Percentiles rank a stretch among this genome's conserved stretches.
Conservation (phyloP, 2,888 invertebrate genomes). For the Plebejus anna region DNA sequence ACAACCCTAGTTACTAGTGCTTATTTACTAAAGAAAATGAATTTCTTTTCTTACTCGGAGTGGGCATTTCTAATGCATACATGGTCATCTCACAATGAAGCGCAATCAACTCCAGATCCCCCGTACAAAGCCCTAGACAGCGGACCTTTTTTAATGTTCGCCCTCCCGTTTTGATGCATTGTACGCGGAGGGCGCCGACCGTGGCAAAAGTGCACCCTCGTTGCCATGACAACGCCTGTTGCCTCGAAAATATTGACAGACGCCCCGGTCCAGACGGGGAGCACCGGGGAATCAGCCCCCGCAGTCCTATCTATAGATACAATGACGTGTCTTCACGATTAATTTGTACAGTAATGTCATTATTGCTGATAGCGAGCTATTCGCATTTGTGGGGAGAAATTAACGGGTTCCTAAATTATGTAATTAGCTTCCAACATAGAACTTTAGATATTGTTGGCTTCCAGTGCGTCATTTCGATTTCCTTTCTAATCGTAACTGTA, state of each 20-base stretch:
- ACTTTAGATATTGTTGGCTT: neutral
- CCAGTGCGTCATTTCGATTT: neutral
- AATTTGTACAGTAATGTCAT: slow-evolving; percentile 55
- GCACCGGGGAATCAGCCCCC: slow-evolving; percentile 49
- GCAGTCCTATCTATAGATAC: slow-evolving; percentile 47
- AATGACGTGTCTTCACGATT: slow-evolving; percentile 61
- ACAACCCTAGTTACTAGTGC: neutral
- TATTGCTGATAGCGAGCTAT: slow-evolving; percentile 64
- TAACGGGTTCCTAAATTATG: neutral
- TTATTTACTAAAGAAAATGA: neutral
- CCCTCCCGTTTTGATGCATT: slow-evolving; percentile 60
- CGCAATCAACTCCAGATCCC: slow-evolving; percentile 47
- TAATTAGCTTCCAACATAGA: neutral
- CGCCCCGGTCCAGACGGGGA: slow-evolving; percentile 56
- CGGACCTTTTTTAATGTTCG: slow-evolving; percentile 59
- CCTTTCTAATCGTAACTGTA: neutral
- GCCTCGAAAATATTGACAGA: slow-evolving; percentile 70
- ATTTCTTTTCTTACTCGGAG: neutral
- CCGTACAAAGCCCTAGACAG: slow-evolving; percentile 62
- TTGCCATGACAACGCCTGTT: slow-evolving; percentile 71
- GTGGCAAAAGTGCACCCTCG: slow-evolving; percentile 62
- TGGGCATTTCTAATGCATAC: slow-evolving; percentile 36
- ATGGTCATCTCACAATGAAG: slow-evolving; percentile 39
- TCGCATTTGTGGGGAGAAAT: slow-evolving; percentile 46
- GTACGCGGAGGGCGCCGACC: slow-evolving; percentile 65